phyloP scores from a whole-genome alignment of 2,113 vertebrate species.

The Diglossa brunneiventris region DNA sequence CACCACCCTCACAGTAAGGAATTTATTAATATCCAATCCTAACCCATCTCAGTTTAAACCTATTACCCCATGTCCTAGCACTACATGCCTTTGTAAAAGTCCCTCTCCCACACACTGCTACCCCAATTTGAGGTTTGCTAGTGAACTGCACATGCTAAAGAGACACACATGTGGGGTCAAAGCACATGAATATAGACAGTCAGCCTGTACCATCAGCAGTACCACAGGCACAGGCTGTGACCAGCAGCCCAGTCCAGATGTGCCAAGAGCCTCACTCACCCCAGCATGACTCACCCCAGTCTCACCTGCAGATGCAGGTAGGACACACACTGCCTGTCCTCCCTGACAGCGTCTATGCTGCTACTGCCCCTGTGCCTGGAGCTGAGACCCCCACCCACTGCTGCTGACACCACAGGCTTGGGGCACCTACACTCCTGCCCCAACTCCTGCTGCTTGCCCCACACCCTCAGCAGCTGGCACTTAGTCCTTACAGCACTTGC shows the following conservation, averaged over 20 bases:
- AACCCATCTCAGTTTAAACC: neutral
- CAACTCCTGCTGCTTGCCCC: neutral
- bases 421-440: too few relatives aligned
- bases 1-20: neutral
- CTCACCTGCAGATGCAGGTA: accelerated
- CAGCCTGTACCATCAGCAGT: accelerated
- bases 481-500: neutral
- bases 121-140: neutral
- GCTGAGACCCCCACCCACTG: accelerated
- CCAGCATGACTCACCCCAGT: neutral
- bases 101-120: neutral
- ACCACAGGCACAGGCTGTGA: neutral
- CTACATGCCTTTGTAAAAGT: neutral
- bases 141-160: neutral
- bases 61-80: neutral
- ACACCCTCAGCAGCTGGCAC: neutral
- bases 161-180: accelerated
- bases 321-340: too few relatives aligned
- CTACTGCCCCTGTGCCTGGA: neutral
- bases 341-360: accelerated
- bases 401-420: neutral
- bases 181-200: neutral
- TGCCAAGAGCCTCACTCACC: neutral
- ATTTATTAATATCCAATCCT: neutral
- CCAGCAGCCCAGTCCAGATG: neutral